Evolutionary conservation across 1,140 invertebrate species (phyloP), one percentile per base, ranked within the genome.

Genomic region (Eciton burchellii): DNA sequence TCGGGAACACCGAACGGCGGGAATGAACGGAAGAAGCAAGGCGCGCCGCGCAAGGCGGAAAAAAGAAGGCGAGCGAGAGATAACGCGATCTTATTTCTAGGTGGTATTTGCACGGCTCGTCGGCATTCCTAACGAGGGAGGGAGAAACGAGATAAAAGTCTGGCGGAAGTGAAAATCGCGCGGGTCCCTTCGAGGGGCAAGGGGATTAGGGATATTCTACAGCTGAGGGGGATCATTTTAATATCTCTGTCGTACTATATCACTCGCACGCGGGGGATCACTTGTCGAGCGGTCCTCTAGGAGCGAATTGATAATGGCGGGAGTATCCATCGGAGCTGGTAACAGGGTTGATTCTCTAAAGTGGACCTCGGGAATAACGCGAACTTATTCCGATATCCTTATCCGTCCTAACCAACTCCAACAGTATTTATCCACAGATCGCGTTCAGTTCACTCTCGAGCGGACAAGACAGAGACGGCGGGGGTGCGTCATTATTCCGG

Each of bases 71-170:
- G 56, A 68, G 49, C n/a, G 65, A 74, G 79, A 85, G 83, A 84
- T 88, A 88, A 88, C 83, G 65, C 86, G 86, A 84, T 82, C 82
- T 84, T 84, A 88, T 88, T 87, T 84, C 85, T 65, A 66, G 29
- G 52, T 65, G 83, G 85, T 87, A 88, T 88, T 88, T 84, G 86
- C 86, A 87, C 87, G 71, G 71, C 66, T 87, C 66, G 56, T 45
- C 73, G 85, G 85, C 84, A 87, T 87, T 88, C 84, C 52, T 71
- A 21, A 43, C 43, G 24, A 41, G 11, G 35, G 52, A 62, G 60
- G 29, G 65, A 81, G 71, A 49, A 45, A 73, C 26, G 59, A 62
- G 59, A 16, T 24, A 19, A 62, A 62, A 62, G 16, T 16, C 24
- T 24, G n/a, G 54, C 4, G 63, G 54, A 49, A 35, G 52, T 62